phyloP scores from a whole-genome alignment of 2,113 vertebrate species.

The Cygnus buccinator region DNA sequence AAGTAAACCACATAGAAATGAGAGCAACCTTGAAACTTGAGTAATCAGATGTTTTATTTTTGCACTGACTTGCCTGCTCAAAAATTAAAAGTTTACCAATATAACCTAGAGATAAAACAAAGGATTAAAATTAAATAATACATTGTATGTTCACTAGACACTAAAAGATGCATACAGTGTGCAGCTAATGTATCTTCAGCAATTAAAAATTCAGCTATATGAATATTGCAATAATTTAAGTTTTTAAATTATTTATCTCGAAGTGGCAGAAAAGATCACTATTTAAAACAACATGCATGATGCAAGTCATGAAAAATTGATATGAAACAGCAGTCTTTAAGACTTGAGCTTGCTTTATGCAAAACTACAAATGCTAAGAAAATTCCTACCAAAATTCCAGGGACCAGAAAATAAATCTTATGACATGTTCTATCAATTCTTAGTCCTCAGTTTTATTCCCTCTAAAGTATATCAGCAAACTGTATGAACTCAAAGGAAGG shows the following conservation, averaged over 20 bases:
- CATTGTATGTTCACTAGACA: not conserved
- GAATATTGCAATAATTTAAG: slow-evolving; percentile 61
- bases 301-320: slow-evolving; percentile 44
- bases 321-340: slow-evolving; percentile 12
- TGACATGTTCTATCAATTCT: not conserved
- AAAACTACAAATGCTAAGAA: slow-evolving; percentile 4
- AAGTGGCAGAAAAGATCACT: slow-evolving; percentile 39
- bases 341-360: not conserved
- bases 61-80: not conserved
- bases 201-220: slow-evolving; percentile 62
- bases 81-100: slow-evolving; percentile 1
- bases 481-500: not conserved
- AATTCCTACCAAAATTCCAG: slow-evolving; percentile 6
- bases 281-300: slow-evolving; percentile 39
- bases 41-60: not conserved
- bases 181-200: slow-evolving; percentile 11
- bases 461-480: not conserved
- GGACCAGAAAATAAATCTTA: slow-evolving; percentile 18
- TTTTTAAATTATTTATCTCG: slow-evolving; percentile 46
- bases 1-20: not conserved
- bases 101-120: slow-evolving; percentile 16
- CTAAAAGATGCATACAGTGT: not conserved
- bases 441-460: slow-evolving; percentile 28
- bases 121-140: slow-evolving; percentile 46
- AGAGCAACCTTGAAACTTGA: not conserved